phyloP scores from a whole-genome alignment of 2,797 vertebrate genomes.

The Falco cherrug region DNA sequence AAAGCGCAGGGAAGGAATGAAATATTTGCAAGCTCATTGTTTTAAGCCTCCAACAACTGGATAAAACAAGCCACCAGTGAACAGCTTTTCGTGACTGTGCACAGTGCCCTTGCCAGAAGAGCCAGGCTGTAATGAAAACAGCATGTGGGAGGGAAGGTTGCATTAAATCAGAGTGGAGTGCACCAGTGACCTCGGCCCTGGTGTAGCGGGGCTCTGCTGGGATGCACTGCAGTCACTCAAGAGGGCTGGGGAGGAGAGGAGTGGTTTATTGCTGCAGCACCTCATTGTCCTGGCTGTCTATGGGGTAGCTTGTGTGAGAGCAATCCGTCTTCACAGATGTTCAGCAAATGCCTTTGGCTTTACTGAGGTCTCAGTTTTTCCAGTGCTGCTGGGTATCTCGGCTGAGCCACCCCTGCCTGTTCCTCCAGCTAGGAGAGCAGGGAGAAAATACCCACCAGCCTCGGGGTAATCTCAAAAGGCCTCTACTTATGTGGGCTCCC shows the following conservation, averaged over 20 bases:
- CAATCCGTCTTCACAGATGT: not conserved
- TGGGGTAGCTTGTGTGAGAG: not conserved
- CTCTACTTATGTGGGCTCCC: not conserved
- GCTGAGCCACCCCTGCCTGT: not conserved
- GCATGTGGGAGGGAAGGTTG: conserved; percentile 15
- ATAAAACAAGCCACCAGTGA: conserved; percentile 44
- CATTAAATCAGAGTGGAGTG: not conserved
- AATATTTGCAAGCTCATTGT: conserved; percentile 62
- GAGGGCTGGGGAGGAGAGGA: not conserved
- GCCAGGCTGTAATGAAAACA: conserved; percentile 32
- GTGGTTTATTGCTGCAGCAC: not conserved
- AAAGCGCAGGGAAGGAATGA: not conserved
- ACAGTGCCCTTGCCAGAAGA: conserved; percentile 37
- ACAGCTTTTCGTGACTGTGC: conserved; percentile 52
- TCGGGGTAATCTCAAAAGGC: not conserved
- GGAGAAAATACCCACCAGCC: not conserved
- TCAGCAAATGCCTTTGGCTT: not conserved
- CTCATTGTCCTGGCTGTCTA: not conserved
- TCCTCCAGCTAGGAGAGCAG: not conserved
- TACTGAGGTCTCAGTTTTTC: conserved; percentile 12
- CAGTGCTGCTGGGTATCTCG: not conserved
- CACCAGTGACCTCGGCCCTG: not conserved
- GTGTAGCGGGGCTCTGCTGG: not conserved
- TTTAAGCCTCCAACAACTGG: conserved; percentile 26
- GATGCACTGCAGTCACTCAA: not conserved